Base-by-base conservation (phyloP, 2,888 invertebrate genomes). In the Scaptomyza flava region DNA sequence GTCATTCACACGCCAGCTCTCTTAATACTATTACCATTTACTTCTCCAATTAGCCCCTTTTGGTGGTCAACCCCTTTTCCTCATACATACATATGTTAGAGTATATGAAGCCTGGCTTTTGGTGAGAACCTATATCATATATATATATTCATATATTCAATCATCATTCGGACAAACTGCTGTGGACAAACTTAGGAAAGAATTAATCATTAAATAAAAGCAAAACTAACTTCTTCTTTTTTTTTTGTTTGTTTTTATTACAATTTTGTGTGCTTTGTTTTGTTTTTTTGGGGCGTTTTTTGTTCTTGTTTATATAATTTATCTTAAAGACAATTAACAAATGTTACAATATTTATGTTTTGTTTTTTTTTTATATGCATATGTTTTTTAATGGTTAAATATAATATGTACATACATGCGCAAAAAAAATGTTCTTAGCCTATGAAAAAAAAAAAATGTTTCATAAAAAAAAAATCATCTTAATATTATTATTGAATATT, bases 301-400 rank as follows among this genome's bases (percentile, higher is more conserved):
- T 68, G 54, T 52, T 48, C 38, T 50, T 60, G 41, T 71, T 58
- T 71, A 70, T 69, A 81, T 81, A 79, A 71, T 77, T 83, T 71
- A 82, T 87, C 86, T 87, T 85, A 84, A 69, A 78, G 87, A 82
- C 80, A 87, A 58, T 76, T 80, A 85, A 80, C 86, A 85, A 75
- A 58, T 79, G 68, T 68, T 67, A 68, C 57, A 50, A 60, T 58
- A 36, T 77, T 75, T 69, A 51, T 62, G 63, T 77, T 72, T 63
- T n/a, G n/a, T n/a, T n/a, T n/a, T n/a, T n/a, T n/a, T n/a, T n/a
- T 54, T 73, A 66, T 53, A 61, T 61, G 27, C 54, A 46, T 70
- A 51, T 69, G 43, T 51, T 51, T 50, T 30, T 46, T 54, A 48
- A 45, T 43, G 54, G 30, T 54, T 59, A 54, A 66, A 58, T 84